Evolutionary conservation across 2,888 invertebrate species (phyloP), one percentile per base, ranked within the genome.

Genomic region (Hybos culiciformis): DNA sequence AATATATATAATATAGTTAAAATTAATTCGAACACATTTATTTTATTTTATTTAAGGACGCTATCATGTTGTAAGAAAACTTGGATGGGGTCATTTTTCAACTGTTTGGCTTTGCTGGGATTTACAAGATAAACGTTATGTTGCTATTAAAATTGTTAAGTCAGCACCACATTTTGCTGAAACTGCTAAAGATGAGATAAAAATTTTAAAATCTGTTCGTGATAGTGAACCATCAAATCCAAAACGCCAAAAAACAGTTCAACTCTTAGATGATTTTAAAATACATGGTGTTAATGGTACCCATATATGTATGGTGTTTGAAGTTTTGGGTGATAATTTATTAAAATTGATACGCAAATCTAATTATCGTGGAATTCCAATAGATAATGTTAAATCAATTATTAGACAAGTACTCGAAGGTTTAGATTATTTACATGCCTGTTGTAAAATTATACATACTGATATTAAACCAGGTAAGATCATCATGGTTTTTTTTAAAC

Each of bases 41-140:
- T 21, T 14, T 33, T 33, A 9, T 39, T 43, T 17, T 21, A 37
- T 51, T 52, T 9, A 49, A 61, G 64, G 62, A 51, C 66, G 67
- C 46, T 67, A 67, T 53, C 67, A 67, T 54, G 67, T 67, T 58
- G 71, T 60, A 75, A 80, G 70, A 85, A 98, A 76, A 75, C 92
- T 62, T 90, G 97, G 67, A 23, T 67, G 67, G 67, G 98, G 98
- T 48, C 97, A 98, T 69, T 98, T 98, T 70, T 97, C 96, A 39
- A 98, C 98, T 8, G 98, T 98, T 34, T 98, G 98, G 97, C 78
- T 98, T 51, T 94, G 94, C 70, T 97, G 96, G 96, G 97, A 98
- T 72, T 75, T 82, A 61, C 83, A 88, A 60, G 87, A 86, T 58
- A 91, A 90, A 63, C 76, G 91, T 54, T 98, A 96, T 72, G 97